phyloP scores from a whole-genome alignment of 30 jellyfish, hydroid and myxozoan species.

The Calvadosia cruxmelitensis region DNA sequence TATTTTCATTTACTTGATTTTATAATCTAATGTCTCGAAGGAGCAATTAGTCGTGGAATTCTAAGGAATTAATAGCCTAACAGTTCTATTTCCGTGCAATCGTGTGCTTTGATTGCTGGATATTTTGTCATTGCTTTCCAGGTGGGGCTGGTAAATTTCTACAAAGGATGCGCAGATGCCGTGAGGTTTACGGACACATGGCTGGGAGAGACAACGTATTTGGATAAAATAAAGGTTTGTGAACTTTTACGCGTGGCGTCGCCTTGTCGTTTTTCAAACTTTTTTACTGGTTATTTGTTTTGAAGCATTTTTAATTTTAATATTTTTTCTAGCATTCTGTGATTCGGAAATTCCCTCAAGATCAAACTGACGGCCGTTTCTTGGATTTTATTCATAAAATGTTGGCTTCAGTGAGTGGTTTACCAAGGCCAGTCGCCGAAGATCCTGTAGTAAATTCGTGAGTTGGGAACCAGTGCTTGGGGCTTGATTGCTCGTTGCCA shows the following conservation, averaged over 20 bases:
- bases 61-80: too few relatives aligned
- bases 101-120: background rate
- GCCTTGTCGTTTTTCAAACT: background rate
- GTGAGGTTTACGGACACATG: conserved; percentile 70
- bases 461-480: too few relatives aligned
- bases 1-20: too few relatives aligned
- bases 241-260: background rate
- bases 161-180: conserved; percentile 55
- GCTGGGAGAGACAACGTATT: conserved; percentile 83
- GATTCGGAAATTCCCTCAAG: conserved; percentile 86
- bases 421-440: background rate
- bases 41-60: too few relatives aligned
- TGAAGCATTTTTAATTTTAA: background rate
- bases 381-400: conserved; percentile 83
- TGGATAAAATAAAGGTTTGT: conserved; percentile 78
- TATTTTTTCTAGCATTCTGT: conserved; percentile 68
- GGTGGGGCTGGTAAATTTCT: conserved; percentile 80
- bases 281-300: background rate
- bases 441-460: too few relatives aligned
- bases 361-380: conserved; percentile 94
- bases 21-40: too few relatives aligned
- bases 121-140: background rate
- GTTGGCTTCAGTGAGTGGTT: conserved; percentile 57
- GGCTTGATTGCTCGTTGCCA: too few relatives aligned
- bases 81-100: too few relatives aligned